These are phyloP conservation scores for Stenotaenia linearis DNA, from an alignment of 2,888 invertebrate genomes.

Conservation along the genomic window DNA sequence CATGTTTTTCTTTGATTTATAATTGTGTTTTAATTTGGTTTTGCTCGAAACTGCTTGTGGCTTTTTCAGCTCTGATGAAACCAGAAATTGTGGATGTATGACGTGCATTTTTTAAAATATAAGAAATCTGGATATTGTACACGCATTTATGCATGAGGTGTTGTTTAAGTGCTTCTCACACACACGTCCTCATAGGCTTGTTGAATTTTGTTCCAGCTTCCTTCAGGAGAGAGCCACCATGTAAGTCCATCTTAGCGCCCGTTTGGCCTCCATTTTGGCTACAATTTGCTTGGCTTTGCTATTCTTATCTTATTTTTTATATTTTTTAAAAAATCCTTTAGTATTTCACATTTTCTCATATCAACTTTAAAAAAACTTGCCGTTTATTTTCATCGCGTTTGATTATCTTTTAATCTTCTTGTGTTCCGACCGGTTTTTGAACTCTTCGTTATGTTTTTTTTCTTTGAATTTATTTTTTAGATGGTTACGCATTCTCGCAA, in stretches of 20 bases:
- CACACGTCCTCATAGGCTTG: conserved; percentile 32
- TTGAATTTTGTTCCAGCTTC: conserved; percentile 37
- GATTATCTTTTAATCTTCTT: not conserved
- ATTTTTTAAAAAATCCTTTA: conserved; percentile 5
- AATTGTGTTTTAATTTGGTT: not conserved
- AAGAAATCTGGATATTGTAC: not conserved
- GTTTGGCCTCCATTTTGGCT: conserved; percentile 12
- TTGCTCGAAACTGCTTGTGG: not conserved
- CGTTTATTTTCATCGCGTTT: conserved; percentile 40
- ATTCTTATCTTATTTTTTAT: conserved; percentile 30
- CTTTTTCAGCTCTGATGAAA: conserved; percentile 20
- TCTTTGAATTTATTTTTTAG: conserved; percentile 50
- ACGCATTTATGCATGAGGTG: conserved; percentile 8
- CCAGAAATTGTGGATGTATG: not conserved
- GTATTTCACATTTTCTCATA: conserved; percentile 26
- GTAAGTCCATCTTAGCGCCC: conserved; percentile 36
- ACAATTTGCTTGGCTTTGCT: conserved; percentile 20
- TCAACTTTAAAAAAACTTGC: not conserved
- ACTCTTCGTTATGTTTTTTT: too few species aligned
- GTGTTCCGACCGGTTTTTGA: too few species aligned
- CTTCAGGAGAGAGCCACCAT: conserved; percentile 37
- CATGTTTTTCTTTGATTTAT: not conserved
- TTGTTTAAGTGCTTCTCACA: conserved; percentile 31
- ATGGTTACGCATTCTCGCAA: conserved; percentile 98
- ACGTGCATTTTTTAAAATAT: not conserved